Base-by-base conservation (phyloP, 1,140 invertebrate genomes). In the Drosophila rhopaloa region DNA sequence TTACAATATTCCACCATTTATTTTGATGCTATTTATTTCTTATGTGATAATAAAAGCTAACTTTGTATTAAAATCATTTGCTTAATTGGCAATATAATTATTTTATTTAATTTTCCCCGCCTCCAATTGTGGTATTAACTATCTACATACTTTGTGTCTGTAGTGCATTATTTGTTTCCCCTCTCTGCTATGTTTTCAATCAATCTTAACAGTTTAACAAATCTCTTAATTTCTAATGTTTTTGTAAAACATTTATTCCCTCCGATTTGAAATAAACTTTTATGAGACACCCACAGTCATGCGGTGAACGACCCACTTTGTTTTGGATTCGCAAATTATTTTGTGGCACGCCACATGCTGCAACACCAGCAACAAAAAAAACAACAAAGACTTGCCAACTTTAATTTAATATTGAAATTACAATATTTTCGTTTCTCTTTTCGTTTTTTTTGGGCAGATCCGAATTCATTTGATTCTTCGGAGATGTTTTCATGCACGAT, bases 361-460 rank as follows among this genome's bases (percentile, higher is more conserved):
- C 59, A 79, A 76, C 56, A 72, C 24, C 38, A 46, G 46, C 71
- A 53, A 38, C 43, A 47, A 35, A 29, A 46, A 19, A 7, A 46
- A 19, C n/a, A 43, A 66, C 46, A 44, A 57, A 78, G 59, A 57
- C 51, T 38, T 77, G 47, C 59, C 46, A 63, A 78, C 67, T 71
- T 78, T 78, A 78, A 78, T 63, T 78, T 78, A 78, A 71, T 71
- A 78, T 78, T 71, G 57, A 74, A 79, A 73, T 79, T 79, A 79
- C 67, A 79, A 78, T 79, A 61, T 79, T 79, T 70, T 58, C 53
- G 68, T 58, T 72, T 72, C 66, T 71, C 44, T 37, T 61, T 61
- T 50, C 48, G 27, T 38, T 50, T 29, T 19, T 51, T 32, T 43
- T 72, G 67, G 61, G 51, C 73, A 68, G 48, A 76, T 62, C 57